Evolutionary conservation across 2,888 invertebrate species (phyloP).

Genomic region (Geophilus truncorum): DNA sequence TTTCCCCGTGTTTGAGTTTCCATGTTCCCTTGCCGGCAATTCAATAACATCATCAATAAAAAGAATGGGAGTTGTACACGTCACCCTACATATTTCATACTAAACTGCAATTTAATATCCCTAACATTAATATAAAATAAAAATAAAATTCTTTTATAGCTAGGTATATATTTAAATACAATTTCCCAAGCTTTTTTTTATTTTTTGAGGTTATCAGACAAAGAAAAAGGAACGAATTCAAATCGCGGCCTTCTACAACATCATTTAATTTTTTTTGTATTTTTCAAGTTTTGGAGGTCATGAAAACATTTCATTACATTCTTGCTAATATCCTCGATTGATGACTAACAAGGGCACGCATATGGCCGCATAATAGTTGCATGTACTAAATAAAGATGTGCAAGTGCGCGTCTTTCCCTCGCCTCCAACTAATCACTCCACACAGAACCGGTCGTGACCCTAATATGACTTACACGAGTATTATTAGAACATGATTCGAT

Average conservation of each 20-base stretch:
- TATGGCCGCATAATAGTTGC: background rate
- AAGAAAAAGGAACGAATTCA: no score
- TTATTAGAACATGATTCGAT: background rate
- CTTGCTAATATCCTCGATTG: background rate
- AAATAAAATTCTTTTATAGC: no score
- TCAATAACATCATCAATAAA: slow-evolving; percentile 25
- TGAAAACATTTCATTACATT: background rate
- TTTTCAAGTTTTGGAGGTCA: background rate
- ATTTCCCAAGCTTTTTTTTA: no score
- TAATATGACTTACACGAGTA: background rate
- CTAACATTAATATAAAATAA: background rate
- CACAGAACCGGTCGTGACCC: background rate
- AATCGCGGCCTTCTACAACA: no score
- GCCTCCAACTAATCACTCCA: background rate
- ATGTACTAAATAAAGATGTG: background rate
- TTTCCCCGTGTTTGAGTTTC: background rate
- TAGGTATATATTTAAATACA: no score
- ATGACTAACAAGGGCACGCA: background rate
- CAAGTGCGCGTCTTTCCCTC: background rate
- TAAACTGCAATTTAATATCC: background rate
- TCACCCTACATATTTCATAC: background rate
- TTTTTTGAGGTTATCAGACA: no score
- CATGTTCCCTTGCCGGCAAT: background rate
- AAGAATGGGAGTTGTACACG: background rate
- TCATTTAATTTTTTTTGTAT: background rate